These are phyloP conservation scores for Pavo muticus DNA, from an alignment of 2,113 vertebrate genomes.

Conservation along the genomic window DNA sequence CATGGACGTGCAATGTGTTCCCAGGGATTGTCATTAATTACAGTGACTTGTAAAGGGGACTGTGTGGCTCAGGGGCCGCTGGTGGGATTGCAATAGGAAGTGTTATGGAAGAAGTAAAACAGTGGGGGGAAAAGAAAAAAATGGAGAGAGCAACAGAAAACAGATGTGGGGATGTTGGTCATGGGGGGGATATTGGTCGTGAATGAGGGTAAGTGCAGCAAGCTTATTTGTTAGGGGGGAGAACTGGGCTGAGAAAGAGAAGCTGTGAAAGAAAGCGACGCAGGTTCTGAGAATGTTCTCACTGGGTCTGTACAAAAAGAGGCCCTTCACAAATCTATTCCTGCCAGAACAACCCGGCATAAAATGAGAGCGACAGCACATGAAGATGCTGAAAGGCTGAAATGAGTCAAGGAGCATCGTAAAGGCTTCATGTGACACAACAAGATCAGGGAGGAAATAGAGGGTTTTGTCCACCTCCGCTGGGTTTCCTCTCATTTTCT, in stretches of 20 bases:
- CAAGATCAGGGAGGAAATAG: background rate
- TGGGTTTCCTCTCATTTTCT: background rate
- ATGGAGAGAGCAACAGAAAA: no score
- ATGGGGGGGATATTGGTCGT: background rate
- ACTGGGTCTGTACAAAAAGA: fast-evolving
- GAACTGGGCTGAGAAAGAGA: conserved; percentile 69
- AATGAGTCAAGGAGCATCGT: fast-evolving
- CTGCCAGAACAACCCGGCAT: background rate
- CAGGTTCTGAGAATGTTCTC: background rate
- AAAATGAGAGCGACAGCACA: background rate
- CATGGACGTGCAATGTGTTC: background rate
- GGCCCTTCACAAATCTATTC: background rate
- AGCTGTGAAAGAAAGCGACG: conserved; percentile 39
- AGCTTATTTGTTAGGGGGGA: background rate
- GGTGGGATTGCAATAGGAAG: fast-evolving
- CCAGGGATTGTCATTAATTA: background rate
- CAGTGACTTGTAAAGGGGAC: fast-evolving
- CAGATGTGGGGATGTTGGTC: background rate
- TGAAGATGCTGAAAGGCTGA: background rate
- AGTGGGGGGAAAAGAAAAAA: fast-evolving
- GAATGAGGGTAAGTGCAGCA: background rate
- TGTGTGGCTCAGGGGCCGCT: fast-evolving
- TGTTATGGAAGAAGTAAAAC: fast-evolving
- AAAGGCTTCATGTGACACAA: background rate
- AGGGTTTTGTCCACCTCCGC: background rate